These are phyloP conservation scores for Matsumyia berberina DNA, from an alignment of 2,888 invertebrate species.

Conservation along the genomic window DNA sequence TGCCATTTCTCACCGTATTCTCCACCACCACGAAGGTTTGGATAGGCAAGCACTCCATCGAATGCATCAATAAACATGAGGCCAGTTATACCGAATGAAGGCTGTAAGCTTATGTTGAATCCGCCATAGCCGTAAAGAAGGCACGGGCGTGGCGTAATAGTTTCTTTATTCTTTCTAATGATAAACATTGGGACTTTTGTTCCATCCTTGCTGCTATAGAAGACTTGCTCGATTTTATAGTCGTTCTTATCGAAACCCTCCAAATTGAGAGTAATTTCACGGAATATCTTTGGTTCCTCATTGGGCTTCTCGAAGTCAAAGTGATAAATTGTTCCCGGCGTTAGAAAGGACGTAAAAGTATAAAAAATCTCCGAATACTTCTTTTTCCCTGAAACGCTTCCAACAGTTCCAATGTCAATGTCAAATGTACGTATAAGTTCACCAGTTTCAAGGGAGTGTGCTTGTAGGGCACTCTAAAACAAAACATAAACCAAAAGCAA, in stretches of 20 bases:
- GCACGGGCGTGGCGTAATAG: conserved; percentile 88
- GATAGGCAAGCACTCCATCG: conserved; percentile 94
- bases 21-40: conserved; percentile 98
- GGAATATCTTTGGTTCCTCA: conserved; percentile 88
- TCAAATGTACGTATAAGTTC: conserved; percentile 89
- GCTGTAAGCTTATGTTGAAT: conserved; percentile 96
- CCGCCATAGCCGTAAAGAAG: conserved; percentile 98
- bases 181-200: conserved; percentile 98
- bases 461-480: conserved; percentile 91
- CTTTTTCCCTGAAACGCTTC: conserved; percentile 93
- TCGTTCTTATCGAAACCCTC: conserved; percentile 91
- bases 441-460: conserved; percentile 91
- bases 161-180: conserved; percentile 87
- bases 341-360: conserved; percentile 96
- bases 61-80: conserved; percentile 95
- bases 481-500: conserved; percentile 10
- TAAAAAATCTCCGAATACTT: conserved; percentile 96
- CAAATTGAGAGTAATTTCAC: conserved; percentile 92
- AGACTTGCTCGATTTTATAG: conserved; percentile 94
- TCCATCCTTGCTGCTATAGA: conserved; percentile 96
- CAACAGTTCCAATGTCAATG: conserved; percentile 94
- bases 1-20: conserved; percentile 99
- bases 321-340: conserved; percentile 93
- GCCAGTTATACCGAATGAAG: conserved; percentile 94
- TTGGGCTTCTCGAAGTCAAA: conserved; percentile 90